These are phyloP conservation scores for Tupaia chinensis DNA, from an alignment of 2,113 vertebrate genomes.

Conservation along the genomic window DNA sequence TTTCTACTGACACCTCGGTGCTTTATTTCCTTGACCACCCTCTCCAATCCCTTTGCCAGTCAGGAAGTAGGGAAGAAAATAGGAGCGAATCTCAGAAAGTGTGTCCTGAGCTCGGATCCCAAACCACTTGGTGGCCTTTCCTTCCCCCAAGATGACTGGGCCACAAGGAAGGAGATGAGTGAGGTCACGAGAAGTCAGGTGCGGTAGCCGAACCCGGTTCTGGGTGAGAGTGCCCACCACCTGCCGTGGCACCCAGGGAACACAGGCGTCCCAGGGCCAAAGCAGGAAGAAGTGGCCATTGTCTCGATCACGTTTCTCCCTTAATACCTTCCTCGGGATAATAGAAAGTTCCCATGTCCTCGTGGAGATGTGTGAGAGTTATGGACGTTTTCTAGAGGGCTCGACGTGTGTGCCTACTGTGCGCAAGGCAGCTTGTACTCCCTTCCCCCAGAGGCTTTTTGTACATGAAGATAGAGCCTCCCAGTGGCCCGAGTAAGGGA, in stretches of 20 bases:
- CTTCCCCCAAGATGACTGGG: not conserved
- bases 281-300: not conserved
- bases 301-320: not conserved
- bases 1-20: slow-evolving; percentile 86
- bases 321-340: not conserved
- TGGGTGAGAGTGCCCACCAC: not conserved
- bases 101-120: not conserved
- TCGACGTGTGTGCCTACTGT: not conserved
- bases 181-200: not conserved
- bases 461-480: not conserved
- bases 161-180: not conserved
- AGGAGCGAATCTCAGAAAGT: not conserved
- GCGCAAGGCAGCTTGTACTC: not conserved
- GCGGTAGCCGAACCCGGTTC: not conserved
- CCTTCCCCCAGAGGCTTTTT: not conserved
- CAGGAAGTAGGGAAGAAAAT: not conserved
- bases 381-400: not conserved
- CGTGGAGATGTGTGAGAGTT: not conserved
- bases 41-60: too few relatives aligned
- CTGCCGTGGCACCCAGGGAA: not conserved
- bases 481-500: not conserved
- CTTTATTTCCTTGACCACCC: slow-evolving; percentile 58
- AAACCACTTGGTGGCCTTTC: not conserved
- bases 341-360: not conserved
- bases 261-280: not conserved